phyloP scores from a whole-genome alignment of 2,113 vertebrate genomes.

The pig (Sus scrofa) region T2T-Sscrofa CM000822.6:79267501-79268000 shows the following conservation, averaged over 20 bases:
- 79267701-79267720: not conserved
- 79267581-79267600: conserved; percentile 46
- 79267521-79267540: not conserved
- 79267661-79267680: rapidly evolving
- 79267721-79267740: not conserved
- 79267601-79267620: not conserved
- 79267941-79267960: not conserved
- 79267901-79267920: not conserved
- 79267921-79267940: not conserved
- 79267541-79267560: not conserved
- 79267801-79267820: not conserved
- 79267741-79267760: rapidly evolving
- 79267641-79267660: not conserved
- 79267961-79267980: not conserved
- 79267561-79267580: not conserved
- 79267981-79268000: not conserved
- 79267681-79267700: rapidly evolving
- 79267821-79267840: too few relatives aligned
- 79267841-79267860: not conserved
- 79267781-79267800: not conserved
- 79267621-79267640: not conserved
- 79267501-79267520: not conserved
- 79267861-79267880: not conserved
- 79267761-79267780: not conserved
- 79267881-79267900: not conserved